Evolutionary conservation across 2,888 invertebrate species (phyloP).

Genomic region (Hyles lineata): DNA sequence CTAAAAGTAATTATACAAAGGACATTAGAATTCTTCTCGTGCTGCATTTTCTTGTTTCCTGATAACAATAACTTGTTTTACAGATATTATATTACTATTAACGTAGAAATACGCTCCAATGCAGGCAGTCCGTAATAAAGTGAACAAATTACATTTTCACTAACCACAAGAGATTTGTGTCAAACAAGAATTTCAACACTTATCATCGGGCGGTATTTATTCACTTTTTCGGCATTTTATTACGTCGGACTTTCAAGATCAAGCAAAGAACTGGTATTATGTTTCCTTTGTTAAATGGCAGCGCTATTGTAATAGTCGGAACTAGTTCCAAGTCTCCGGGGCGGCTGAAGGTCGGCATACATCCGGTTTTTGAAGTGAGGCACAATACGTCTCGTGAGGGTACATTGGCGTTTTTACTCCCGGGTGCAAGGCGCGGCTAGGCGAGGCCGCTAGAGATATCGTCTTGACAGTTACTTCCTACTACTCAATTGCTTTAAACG

Average conservation of each 20-base stretch:
- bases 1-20: not conserved
- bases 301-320: conserved; percentile 53
- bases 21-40: not conserved
- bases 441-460: conserved; percentile 54
- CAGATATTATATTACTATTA: not conserved
- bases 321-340: conserved; percentile 58
- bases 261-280: conserved; percentile 42
- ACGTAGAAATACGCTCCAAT: not conserved
- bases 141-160: conserved; percentile 37
- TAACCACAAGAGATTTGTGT: conserved; percentile 27
- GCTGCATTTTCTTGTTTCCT: not conserved
- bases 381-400: conserved; percentile 58
- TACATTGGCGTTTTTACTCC: conserved; percentile 57
- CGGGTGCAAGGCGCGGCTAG: conserved; percentile 43
- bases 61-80: not conserved
- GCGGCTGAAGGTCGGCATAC: conserved; percentile 57
- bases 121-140: conserved; percentile 7
- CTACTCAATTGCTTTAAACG: conserved; percentile 37
- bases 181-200: conserved; percentile 12
- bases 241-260: conserved; percentile 20
- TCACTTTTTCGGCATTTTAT: conserved; percentile 1
- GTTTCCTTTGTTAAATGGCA: conserved; percentile 47
- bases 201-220: not conserved
- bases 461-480: conserved; percentile 59
- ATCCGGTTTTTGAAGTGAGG: conserved; percentile 57